Percentiles rank a stretch among this genome's conserved stretches.
phyloP scores from a whole-genome alignment of 2,888 invertebrate genomes.

The Brachynemurus nebulosus region DNA sequence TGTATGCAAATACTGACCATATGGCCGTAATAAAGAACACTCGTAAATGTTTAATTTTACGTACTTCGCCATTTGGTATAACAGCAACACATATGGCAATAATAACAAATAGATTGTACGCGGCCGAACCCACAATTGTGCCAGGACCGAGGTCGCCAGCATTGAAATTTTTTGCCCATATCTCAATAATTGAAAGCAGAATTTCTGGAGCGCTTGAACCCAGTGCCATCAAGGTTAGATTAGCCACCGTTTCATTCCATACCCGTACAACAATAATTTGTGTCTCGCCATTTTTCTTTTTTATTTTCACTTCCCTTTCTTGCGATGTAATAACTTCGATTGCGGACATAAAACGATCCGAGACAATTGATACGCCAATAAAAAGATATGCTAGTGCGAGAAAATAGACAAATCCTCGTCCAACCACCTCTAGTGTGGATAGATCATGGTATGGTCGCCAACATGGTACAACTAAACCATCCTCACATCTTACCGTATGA shows the following conservation, averaged over 20 bases:
- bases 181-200: constrained; percentile 92
- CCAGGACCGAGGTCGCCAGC: constrained; percentile 97
- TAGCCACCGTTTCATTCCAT: constrained; percentile 99
- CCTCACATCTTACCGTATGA: constrained; percentile 52
- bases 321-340: constrained; percentile 98
- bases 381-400: constrained; percentile 82
- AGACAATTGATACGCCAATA: constrained; percentile 96
- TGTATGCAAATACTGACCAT: constrained; percentile 97
- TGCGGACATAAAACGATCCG: constrained; percentile 98
- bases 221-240: constrained; percentile 95
- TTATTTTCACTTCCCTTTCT: constrained; percentile 87
- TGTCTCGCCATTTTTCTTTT: constrained; percentile 73
- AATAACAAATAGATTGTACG: constrained; percentile 96
- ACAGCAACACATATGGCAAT: constrained; percentile 89
- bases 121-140: constrained; percentile 97
- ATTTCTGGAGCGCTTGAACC: constrained; percentile 99
- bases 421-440: constrained; percentile 57
- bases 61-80: constrained; percentile 78
- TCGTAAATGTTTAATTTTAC: constrained; percentile 90
- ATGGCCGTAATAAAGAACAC: constrained; percentile 97
- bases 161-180: constrained; percentile 86
- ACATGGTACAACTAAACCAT: constrained; percentile 75
- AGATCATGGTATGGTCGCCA: constrained; percentile 79
- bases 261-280: constrained; percentile 87
- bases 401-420: constrained; percentile 87